Base-by-base conservation (phyloP, 2,797 vertebrate genomes). In the Sebastes diploproa region DNA sequence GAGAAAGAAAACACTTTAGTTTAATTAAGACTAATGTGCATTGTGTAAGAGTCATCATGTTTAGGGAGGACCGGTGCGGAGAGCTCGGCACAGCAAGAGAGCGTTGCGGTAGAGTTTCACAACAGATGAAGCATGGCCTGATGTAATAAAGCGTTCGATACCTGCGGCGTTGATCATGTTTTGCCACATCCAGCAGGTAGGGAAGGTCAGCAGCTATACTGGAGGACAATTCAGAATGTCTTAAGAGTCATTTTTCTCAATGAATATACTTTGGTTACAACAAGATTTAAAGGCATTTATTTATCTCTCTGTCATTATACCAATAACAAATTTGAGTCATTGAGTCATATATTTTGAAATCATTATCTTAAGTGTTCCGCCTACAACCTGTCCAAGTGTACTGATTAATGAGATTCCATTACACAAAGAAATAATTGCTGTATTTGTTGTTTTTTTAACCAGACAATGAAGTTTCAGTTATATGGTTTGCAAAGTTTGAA, bases 21-120 rank as follows among this genome's bases (percentile, higher is more conserved):
- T 77, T 87, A 93, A 94, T 91, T 91, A 90, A 90, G 89, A 93
- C 74, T 86, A 92, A 93, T 93, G 88, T 68, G 89, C 60, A 56
- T 25, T 62, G 75, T 78, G 58, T 72, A 42, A 73, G 60, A 78
- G 74, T 78, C 80, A 73, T 84, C 77, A 61, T 70, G 84, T 79
- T 86, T 66, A 36, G 61, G 76, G 83, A 85, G 79, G 80, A 81
- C 75, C 46, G 36, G 66, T 68, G 81, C 6, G 34, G 58, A 52
- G 82, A 66, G 79, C 65, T 86, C 27, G 3, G 70, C 85, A 72
- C 89, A 88, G 73, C 61, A 9, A 85, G 87, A 77, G 72, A 72
- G 62, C 50, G 6, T 83, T 62, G 68, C 34, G 14, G 75, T 62
- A 61, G 54, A 80, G 72, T 78, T 74, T 80, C 36, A 66, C 42